These are phyloP conservation scores for Noctua comes DNA, from an alignment of 2,888 invertebrate genomes.

Conservation along the genomic window DNA sequence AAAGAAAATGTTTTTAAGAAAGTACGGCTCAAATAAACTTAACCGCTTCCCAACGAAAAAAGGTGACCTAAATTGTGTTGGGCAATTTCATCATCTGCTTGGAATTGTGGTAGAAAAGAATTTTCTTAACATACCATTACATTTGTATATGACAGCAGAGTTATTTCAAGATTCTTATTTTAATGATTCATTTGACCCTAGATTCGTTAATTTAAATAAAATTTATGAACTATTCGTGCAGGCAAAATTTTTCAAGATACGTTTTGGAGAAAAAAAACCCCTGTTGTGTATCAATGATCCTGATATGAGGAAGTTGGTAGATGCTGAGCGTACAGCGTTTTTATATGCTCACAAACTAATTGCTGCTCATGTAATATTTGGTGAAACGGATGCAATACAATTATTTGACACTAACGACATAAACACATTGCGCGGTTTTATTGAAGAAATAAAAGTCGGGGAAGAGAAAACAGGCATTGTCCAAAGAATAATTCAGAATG, in stretches of 20 bases:
- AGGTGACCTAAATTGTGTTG: background rate
- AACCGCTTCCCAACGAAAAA: background rate
- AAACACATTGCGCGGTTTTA: conserved; percentile 23
- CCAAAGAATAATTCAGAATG: conserved; percentile 30
- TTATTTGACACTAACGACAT: conserved; percentile 26
- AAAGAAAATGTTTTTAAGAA: conserved; percentile 38
- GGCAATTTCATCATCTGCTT: background rate
- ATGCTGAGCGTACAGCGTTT: conserved; percentile 36
- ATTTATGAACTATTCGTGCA: conserved; percentile 53
- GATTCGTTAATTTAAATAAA: conserved; percentile 18
- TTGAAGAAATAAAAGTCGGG: conserved; percentile 40
- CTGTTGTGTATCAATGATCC: conserved; percentile 47
- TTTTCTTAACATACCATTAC: conserved; percentile 56
- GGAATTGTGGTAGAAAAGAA: conserved; percentile 1
- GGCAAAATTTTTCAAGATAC: conserved; percentile 56
- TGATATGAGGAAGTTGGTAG: conserved; percentile 46
- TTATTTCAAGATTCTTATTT: conserved; percentile 37
- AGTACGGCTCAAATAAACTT: background rate
- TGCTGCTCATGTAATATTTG: conserved; percentile 44
- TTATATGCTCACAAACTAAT: conserved; percentile 44
- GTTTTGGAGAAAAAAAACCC: conserved; percentile 58
- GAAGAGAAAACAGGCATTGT: conserved; percentile 59
- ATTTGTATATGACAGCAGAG: conserved; percentile 56
- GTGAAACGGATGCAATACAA: conserved; percentile 14
- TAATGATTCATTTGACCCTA: background rate